phyloP scores from a whole-genome alignment of 1,140 invertebrate species.

The Danaus plexippus region DNA sequence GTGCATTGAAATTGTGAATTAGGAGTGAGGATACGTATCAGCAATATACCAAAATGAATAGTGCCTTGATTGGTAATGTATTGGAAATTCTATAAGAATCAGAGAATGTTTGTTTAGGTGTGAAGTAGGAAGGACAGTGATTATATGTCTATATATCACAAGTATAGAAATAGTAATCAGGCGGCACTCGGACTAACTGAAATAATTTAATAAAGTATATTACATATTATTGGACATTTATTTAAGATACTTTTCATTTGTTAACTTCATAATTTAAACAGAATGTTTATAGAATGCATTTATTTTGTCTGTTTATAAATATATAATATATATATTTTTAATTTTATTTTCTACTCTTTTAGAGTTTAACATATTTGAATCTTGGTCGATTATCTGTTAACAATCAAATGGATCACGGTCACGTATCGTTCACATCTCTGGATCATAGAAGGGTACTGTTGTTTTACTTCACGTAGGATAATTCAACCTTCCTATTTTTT shows the following conservation, averaged over 20 bases:
- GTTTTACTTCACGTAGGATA: slow-evolving; percentile 11
- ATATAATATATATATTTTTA: slow-evolving; percentile 47
- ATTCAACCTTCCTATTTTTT: too few species aligned
- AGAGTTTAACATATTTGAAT: slow-evolving; percentile 55
- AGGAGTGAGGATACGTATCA: slow-evolving; percentile 68
- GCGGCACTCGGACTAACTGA: slow-evolving; percentile 58
- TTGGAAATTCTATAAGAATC: slow-evolving; percentile 52
- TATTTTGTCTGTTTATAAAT: slow-evolving; percentile 62
- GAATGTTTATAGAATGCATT: slow-evolving; percentile 67
- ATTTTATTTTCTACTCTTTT: slow-evolving; percentile 66
- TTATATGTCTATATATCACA: slow-evolving; percentile 70
- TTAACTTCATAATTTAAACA: slow-evolving; percentile 66
- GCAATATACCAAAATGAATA: slow-evolving; percentile 70
- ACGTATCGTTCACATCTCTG: slow-evolving; percentile 11
- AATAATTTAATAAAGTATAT: slow-evolving; percentile 54
- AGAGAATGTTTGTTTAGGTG: slow-evolving; percentile 38
- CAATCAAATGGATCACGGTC: slow-evolving; percentile 34
- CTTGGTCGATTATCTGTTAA: slow-evolving; percentile 69
- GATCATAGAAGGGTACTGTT: slow-evolving; percentile 5
- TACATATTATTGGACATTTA: slow-evolving; percentile 54
- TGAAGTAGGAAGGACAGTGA: slow-evolving; percentile 44
- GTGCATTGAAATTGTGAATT: slow-evolving; percentile 57
- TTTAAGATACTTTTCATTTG: slow-evolving; percentile 57
- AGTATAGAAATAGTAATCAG: slow-evolving; percentile 71
- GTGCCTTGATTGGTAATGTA: slow-evolving; percentile 63